Evolutionary conservation across 2,888 invertebrate genomes (phyloP).

Genomic region (Sminthurinus aureus): DNA sequence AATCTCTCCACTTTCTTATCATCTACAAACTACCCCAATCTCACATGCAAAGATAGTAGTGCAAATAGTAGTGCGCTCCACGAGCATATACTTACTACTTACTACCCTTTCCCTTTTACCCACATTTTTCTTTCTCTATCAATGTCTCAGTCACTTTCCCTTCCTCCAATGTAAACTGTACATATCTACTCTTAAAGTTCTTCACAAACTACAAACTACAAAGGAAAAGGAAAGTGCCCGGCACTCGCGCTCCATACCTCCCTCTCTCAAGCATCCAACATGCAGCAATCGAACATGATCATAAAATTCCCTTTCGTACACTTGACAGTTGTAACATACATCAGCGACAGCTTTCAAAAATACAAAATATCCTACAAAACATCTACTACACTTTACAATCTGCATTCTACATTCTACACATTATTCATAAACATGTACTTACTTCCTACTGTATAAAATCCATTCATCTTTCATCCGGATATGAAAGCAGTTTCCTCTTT

Average conservation of each 20-base stretch:
- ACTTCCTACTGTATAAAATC: too few relatives aligned
- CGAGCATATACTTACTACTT: neutral
- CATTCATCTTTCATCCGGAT: too few relatives aligned
- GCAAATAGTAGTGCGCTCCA: neutral
- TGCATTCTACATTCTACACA: too few relatives aligned
- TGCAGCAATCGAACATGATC: too few relatives aligned
- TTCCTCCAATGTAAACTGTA: neutral
- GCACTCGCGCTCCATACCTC: neutral
- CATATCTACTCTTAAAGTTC: neutral
- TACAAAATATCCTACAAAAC: too few relatives aligned
- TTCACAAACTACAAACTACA: neutral
- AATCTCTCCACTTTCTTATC: neutral
- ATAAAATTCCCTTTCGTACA: too few relatives aligned
- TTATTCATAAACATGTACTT: too few relatives aligned
- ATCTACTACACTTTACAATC: too few relatives aligned
- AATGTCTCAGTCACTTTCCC: neutral
- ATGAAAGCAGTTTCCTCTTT: too few relatives aligned
- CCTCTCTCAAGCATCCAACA: neutral
- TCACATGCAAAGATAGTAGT: neutral
- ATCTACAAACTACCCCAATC: neutral
- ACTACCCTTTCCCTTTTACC: neutral
- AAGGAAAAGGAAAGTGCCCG: neutral
- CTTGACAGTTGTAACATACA: too few relatives aligned
- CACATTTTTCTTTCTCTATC: neutral
- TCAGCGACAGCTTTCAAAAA: too few relatives aligned